Evolutionary conservation across 2,888 invertebrate genomes (phyloP).

Genomic region (Drosophila anomelani): DNA sequence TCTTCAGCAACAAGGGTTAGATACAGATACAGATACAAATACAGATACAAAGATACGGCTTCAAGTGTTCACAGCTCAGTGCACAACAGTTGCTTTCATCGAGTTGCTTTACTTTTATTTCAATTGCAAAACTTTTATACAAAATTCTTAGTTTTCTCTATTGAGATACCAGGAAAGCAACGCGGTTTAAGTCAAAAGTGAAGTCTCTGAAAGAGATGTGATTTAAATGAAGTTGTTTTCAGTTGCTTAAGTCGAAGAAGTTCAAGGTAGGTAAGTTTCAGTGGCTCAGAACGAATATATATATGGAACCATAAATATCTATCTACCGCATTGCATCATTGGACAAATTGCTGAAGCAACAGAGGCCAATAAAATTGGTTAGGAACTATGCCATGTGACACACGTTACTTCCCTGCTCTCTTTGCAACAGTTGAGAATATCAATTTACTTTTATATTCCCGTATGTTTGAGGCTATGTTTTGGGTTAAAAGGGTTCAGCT

Average conservation of each 20-base stretch:
- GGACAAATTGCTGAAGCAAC: constrained; percentile 62
- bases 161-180: not conserved
- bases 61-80: constrained; percentile 57
- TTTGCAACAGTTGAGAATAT: constrained; percentile 73
- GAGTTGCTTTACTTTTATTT: constrained; percentile 59
- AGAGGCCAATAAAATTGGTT: constrained; percentile 28
- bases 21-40: constrained; percentile 16
- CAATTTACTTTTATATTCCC: constrained; percentile 76
- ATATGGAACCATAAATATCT: constrained; percentile 67
- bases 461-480: constrained; percentile 53
- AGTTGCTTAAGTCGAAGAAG: not conserved
- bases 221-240: constrained; percentile 15
- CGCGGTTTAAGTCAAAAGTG: constrained; percentile 13
- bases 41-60: constrained; percentile 26
- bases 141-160: constrained; percentile 16
- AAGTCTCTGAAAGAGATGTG: constrained; percentile 18
- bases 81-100: constrained; percentile 39
- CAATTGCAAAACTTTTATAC: constrained; percentile 69
- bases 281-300: not conserved
- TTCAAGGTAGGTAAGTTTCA: not conserved
- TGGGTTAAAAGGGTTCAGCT: constrained; percentile 37
- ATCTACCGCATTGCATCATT: constrained; percentile 74
- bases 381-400: constrained; percentile 15
- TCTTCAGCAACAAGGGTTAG: constrained; percentile 10
- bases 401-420: not conserved